These are phyloP conservation scores for Bos indicus DNA, from an alignment of 2,113 vertebrate genomes.

Conservation along the genomic window DNA sequence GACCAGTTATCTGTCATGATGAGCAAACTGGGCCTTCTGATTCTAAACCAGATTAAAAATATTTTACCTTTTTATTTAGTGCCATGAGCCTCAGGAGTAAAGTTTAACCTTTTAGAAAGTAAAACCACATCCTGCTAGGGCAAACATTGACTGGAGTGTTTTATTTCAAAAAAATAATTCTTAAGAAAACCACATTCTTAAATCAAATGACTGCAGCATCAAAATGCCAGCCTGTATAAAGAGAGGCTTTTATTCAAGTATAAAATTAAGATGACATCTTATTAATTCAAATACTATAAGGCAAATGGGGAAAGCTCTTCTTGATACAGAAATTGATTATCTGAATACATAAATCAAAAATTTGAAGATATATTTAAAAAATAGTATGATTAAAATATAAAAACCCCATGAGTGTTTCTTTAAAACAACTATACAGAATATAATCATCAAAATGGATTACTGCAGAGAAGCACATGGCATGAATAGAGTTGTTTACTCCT, in stretches of 20 bases:
- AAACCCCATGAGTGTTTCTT: not conserved
- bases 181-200: not conserved
- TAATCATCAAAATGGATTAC: not conserved
- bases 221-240: not conserved
- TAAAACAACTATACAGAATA: not conserved
- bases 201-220: not conserved
- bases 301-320: not conserved
- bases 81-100: not conserved
- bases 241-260: not conserved
- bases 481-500: not conserved
- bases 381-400: not conserved
- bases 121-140: not conserved
- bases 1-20: not conserved
- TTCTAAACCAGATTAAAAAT: not conserved
- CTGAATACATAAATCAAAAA: not conserved
- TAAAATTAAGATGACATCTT: not conserved
- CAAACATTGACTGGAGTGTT: not conserved
- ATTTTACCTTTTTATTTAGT: not conserved
- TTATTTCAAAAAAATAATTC: not conserved
- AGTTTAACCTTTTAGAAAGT: not conserved
- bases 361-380: not conserved
- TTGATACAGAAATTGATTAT: not conserved
- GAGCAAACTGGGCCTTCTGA: not conserved
- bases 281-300: not conserved
- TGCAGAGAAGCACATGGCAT: not conserved